A percentile compares a stretch with the other conserved stretches of the same genome.
phyloP scores from a whole-genome alignment of 2,113 vertebrate genomes.

The Rynchops niger region DNA sequence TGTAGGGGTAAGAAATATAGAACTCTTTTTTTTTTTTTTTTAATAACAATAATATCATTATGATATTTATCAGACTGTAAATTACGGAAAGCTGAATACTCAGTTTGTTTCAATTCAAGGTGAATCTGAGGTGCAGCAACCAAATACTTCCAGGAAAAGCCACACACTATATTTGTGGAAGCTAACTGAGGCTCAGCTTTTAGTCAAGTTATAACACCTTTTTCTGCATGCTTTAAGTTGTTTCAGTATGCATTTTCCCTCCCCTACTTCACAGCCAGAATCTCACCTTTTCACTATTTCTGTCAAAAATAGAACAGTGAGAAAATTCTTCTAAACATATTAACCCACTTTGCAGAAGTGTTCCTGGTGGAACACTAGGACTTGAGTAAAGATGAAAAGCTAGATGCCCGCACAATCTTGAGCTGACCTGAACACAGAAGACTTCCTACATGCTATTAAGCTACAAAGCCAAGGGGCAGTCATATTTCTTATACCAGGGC shows the following conservation, averaged over 20 bases:
- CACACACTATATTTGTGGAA: neutral
- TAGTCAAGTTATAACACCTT: neutral
- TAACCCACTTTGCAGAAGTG: neutral
- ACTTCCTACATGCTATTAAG: neutral
- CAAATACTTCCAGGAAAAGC: neutral
- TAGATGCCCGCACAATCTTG: neutral
- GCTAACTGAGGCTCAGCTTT: neutral
- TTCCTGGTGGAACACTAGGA: neutral
- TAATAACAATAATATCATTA: neutral
- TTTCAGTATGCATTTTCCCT: neutral
- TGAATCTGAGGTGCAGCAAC: neutral
- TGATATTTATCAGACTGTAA: neutral
- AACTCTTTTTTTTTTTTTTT: neutral
- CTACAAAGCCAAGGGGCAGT: neutral
- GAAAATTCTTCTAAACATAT: constrained; percentile 19
- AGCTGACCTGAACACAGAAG: neutral
- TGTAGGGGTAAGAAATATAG: neutral
- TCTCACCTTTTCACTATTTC: constrained; percentile 9
- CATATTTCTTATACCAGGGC: neutral
- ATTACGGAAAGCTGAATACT: neutral
- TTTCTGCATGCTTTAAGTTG: neutral
- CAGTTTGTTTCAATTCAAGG: neutral
- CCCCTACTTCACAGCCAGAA: neutral
- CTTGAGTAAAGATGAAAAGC: neutral
- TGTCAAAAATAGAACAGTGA: neutral